phyloP scores from a whole-genome alignment of 2,797 vertebrate species.

The Anableps anableps region DNA sequence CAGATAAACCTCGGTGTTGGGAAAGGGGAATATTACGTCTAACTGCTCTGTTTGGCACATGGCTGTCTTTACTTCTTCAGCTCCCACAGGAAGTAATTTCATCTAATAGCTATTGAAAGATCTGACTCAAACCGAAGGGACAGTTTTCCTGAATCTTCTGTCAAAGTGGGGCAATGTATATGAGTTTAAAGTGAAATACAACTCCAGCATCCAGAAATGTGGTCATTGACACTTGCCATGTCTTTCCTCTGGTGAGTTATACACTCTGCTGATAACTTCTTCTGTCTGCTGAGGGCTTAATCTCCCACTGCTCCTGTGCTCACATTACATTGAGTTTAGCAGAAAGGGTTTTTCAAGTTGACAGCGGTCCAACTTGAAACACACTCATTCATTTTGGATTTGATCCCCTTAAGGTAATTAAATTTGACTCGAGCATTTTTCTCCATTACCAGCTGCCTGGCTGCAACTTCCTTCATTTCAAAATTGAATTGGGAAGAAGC shows the following conservation, averaged over 20 bases:
- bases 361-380: conserved; percentile 73
- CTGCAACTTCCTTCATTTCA: conserved; percentile 46
- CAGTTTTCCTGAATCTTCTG: conserved; percentile 41
- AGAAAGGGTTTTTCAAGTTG: conserved; percentile 69
- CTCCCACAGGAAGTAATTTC: conserved; percentile 49
- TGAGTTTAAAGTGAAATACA: conserved; percentile 58
- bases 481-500: conserved; percentile 46
- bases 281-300: conserved; percentile 60
- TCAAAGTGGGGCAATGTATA: conserved; percentile 25
- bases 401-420: conserved; percentile 76
- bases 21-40: conserved; percentile 39
- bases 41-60: conserved; percentile 38
- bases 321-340: conserved; percentile 56
- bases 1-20: conserved; percentile 22
- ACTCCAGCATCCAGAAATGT: conserved; percentile 28
- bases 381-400: conserved; percentile 64
- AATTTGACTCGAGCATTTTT: conserved; percentile 72
- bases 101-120: conserved; percentile 33
- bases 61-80: conserved; percentile 37
- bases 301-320: conserved; percentile 52
- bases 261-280: conserved; percentile 51
- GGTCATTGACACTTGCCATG: conserved; percentile 57
- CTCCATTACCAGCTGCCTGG: conserved; percentile 32
- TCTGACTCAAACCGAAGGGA: conserved; percentile 31
- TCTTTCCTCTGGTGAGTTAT: conserved; percentile 54